Base-by-base conservation (phyloP, 2,888 invertebrate species). In the Opisthograptis luteolata region DNA sequence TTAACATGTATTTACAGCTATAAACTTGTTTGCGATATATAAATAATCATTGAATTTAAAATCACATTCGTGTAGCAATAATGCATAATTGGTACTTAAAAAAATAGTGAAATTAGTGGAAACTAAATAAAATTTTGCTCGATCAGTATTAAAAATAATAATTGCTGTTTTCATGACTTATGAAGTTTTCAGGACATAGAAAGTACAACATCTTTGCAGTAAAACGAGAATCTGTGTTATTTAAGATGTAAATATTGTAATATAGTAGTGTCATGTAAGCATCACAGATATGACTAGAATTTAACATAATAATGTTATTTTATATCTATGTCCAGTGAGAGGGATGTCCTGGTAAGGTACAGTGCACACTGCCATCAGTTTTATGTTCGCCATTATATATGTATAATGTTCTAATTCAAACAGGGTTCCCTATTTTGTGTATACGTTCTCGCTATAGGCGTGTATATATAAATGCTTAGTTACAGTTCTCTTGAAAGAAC, bases 101-200 rank as follows among this genome's bases (percentile, higher is more conserved):
- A 24, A 37, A 12, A 17, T 28, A 32, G n/a, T 30, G 30, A 22
- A 37, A 32, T 9, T 36, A 19, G 17, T 41, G 20, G 27, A 36
- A 36, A 32, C 24, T 19, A 27, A n/a, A 8, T 37, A 14, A 48
- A 32, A 30, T 35, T 39, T 55, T 30, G 25, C 49, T 64, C 63
- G 63, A 74, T 76, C 80, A 80, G 79, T 79, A 80, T 80, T 80
- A 79, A 64, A 57, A 34, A 51, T n/a, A 48, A 49, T 53, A 55
- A 64, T 62, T 55, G 63, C 59, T 62, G 60, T 68, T 50, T 36
- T 58, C 59, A 60, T 60, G 58, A 48, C 24, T 43, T 43, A 28
- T 31, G 30, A 54, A 44, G 41, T 40, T 25, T 27, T 44, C 24
- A 20, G 19, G 40, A 31, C 22, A 35, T 43, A 12, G 28, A 45